Evolutionary conservation across 2,888 invertebrate genomes (phyloP).

Genomic region (Rambutsinella grinnellia): DNA sequence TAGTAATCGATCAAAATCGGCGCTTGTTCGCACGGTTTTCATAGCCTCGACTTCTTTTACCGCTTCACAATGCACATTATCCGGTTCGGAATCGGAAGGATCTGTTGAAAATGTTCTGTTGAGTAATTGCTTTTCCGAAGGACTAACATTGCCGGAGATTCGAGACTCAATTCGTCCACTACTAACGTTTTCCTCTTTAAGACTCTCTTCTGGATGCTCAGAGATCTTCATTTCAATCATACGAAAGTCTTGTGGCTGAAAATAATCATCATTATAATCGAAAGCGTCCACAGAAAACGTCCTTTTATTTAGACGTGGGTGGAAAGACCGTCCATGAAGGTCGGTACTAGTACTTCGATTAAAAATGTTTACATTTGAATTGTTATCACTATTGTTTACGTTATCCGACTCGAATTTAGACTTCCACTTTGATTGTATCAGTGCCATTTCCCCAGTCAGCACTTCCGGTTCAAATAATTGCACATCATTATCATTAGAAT

Average conservation of each 20-base stretch:
- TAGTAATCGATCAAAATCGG: constrained; percentile 28
- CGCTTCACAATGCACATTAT: not conserved
- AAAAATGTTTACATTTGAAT: not conserved
- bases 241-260: constrained; percentile 11
- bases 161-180: not conserved
- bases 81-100: not conserved
- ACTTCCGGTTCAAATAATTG: not conserved
- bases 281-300: constrained; percentile 35
- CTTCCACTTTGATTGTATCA: constrained; percentile 9
- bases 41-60: not conserved
- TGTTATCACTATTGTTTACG: constrained; percentile 21
- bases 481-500: constrained; percentile 21
- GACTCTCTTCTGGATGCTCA: constrained; percentile 40
- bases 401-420: constrained; percentile 12
- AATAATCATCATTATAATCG: constrained; percentile 10
- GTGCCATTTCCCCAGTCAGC: not conserved
- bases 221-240: constrained; percentile 39
- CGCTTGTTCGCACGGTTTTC: too few relatives aligned
- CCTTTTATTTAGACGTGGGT: constrained; percentile 25
- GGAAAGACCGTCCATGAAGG: not conserved
- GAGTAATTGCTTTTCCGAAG: too few relatives aligned
- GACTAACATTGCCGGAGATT: too few relatives aligned
- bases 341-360: not conserved
- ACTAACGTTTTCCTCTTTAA: constrained; percentile 28
- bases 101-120: constrained; percentile 19